These are phyloP conservation scores for Orchesella cincta DNA, from an alignment of 1,140 invertebrate species.

Conservation along the genomic window DNA sequence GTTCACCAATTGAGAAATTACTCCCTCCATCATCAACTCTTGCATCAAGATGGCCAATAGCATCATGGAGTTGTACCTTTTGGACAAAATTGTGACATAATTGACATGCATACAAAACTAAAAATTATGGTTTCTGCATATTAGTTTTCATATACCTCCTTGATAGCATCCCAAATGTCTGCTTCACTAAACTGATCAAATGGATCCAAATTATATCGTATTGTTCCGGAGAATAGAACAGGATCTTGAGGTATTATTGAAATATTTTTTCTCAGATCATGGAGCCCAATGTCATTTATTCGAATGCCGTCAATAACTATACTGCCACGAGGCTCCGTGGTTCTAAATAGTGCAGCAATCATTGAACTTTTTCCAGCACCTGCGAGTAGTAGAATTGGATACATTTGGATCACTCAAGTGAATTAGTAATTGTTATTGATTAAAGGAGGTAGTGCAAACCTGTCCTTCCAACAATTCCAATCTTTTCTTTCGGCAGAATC, in stretches of 20 bases:
- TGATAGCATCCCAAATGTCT: constrained; percentile 66
- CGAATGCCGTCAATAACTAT: constrained; percentile 71
- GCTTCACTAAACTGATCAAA: constrained; percentile 73
- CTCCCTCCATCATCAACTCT: constrained; percentile 55
- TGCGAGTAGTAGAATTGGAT: no score
- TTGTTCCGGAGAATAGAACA: constrained; percentile 78
- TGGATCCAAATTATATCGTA: constrained; percentile 85
- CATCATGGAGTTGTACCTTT: constrained; percentile 55
- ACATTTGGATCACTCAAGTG: no score
- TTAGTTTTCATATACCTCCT: constrained; percentile 58
- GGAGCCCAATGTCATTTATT: constrained; percentile 66
- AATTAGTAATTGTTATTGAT: no score
- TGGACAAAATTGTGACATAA: neutral
- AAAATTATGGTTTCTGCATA: neutral
- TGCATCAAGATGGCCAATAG: constrained; percentile 53
- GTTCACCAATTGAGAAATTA: constrained; percentile 59
- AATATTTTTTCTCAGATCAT: constrained; percentile 70
- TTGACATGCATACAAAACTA: no score
- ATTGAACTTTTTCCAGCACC: constrained; percentile 79
- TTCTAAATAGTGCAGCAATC: constrained; percentile 70
- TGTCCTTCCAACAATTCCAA: constrained; percentile 25
- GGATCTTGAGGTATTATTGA: constrained; percentile 87
- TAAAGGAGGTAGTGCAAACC: no score
- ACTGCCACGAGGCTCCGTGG: constrained; percentile 65
- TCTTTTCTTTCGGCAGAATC: constrained; percentile 58